phyloP scores from a whole-genome alignment of 1,140 invertebrate species.

The Zaprionus capensis region DNA sequence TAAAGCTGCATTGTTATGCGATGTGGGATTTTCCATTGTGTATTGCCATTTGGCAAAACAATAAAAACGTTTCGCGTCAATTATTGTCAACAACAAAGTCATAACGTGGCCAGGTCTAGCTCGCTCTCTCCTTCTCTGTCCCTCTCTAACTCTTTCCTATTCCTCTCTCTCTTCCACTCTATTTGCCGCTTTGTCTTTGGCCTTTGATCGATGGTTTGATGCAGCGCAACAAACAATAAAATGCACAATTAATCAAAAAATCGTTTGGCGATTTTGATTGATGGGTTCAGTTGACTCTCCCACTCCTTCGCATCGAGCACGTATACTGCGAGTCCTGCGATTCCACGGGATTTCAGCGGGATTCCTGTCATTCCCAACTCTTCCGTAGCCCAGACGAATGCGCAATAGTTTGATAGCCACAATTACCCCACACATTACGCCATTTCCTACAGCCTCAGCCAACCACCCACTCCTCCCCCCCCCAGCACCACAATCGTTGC shows the following conservation, averaged over 20 bases:
- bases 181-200: background rate
- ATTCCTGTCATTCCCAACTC: conserved; percentile 3
- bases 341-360: no score
- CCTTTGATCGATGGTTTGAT: conserved; percentile 71
- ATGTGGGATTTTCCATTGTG: conserved; percentile 6
- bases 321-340: conserved; percentile 35
- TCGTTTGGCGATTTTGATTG: conserved; percentile 71
- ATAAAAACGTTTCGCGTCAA: conserved; percentile 79
- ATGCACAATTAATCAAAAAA: conserved; percentile 79
- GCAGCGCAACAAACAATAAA: conserved; percentile 74
- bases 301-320: conserved; percentile 29
- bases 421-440: background rate
- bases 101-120: background rate
- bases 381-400: conserved; percentile 20
- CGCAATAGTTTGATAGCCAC: conserved; percentile 30
- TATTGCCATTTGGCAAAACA: conserved; percentile 44
- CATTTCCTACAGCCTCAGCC: background rate
- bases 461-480: background rate
- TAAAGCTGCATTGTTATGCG: background rate
- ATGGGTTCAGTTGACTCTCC: conserved; percentile 50
- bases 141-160: conserved; percentile 17
- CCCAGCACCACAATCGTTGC: background rate
- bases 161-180: background rate
- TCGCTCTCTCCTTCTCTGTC: background rate
- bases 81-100: conserved; percentile 74